phyloP scores from a whole-genome alignment of 2,113 vertebrate species.

The Cynopterus brachyotis region DNA sequence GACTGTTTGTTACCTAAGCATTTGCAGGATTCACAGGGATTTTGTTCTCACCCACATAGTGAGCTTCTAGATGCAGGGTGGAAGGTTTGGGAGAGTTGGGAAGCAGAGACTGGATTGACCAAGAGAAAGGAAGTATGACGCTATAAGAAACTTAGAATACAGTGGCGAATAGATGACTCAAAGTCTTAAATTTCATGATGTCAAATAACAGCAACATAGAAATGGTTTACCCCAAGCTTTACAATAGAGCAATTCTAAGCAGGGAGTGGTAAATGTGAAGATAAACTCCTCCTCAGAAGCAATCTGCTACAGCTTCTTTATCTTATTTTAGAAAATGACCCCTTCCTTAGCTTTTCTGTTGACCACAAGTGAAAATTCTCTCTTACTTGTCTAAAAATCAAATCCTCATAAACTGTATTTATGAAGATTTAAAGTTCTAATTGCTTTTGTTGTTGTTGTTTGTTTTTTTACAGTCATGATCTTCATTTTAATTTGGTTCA shows the following conservation, averaged over 20 bases:
- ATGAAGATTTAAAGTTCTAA: neutral
- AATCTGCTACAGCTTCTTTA: neutral
- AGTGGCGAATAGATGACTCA: neutral
- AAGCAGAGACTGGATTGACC: neutral
- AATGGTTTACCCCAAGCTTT: neutral
- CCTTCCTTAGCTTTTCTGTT: neutral
- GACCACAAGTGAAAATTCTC: neutral
- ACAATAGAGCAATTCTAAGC: neutral
- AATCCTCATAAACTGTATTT: neutral
- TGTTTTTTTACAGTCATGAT: neutral
- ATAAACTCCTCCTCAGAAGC: neutral
- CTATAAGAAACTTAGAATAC: neutral
- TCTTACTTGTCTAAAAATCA: neutral
- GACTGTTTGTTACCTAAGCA: neutral
- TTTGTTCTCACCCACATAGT: neutral
- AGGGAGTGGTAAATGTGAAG: neutral
- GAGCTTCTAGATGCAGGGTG: neutral
- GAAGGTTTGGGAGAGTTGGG: neutral
- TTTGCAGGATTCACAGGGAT: neutral
- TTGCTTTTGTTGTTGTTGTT: neutral
- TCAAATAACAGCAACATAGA: neutral
- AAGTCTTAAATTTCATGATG: neutral
- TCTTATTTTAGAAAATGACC: neutral
- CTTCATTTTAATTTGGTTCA: neutral
- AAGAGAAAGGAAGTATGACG: neutral